Percentiles rank a stretch among this genome's conserved stretches.
These are phyloP conservation scores for Drosophila melanosoma DNA, from an alignment of 2,888 invertebrate genomes.

Conservation along the genomic window DNA sequence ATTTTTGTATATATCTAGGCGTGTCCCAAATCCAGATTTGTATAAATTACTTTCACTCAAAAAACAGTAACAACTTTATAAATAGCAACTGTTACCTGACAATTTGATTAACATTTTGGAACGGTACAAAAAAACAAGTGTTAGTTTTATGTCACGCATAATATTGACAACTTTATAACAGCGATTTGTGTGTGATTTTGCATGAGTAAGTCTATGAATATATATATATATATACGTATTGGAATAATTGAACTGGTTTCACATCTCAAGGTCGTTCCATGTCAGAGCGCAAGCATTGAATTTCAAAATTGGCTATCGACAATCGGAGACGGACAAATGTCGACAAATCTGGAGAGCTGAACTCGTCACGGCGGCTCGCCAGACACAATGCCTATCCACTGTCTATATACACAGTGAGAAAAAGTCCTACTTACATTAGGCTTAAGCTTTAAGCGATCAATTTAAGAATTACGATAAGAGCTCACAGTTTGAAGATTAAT, in stretches of 20 bases:
- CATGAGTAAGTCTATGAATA: background rate
- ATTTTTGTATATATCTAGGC: conserved; percentile 33
- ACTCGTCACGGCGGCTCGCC: conserved; percentile 29
- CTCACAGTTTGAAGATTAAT: background rate
- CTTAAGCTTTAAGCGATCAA: background rate
- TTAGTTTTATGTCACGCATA: conserved; percentile 57
- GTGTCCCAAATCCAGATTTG: conserved; percentile 36
- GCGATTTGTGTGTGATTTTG: conserved; percentile 28
- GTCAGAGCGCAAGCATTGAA: conserved; percentile 51
- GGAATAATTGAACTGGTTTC: conserved; percentile 56
- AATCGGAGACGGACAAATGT: conserved; percentile 33
- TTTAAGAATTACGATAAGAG: background rate
- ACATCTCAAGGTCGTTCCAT: conserved; percentile 71
- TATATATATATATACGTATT: conserved; percentile 23
- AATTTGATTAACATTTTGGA: conserved; percentile 54
- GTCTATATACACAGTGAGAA: conserved; percentile 25
- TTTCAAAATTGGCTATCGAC: conserved; percentile 56
- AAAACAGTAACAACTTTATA: conserved; percentile 12
- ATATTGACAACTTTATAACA: conserved; percentile 41
- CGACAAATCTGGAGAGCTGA: conserved; percentile 55
- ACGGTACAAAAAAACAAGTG: conserved; percentile 40
- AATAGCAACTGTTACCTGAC: conserved; percentile 25
- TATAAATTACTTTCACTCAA: conserved; percentile 71
- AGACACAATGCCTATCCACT: conserved; percentile 62
- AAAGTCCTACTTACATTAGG: background rate